A percentile compares a stretch with the other conserved stretches of the same genome.
Evolutionary conservation across 2,797 vertebrate species (phyloP).

Genomic region (Anisognathus igniventris): DNA sequence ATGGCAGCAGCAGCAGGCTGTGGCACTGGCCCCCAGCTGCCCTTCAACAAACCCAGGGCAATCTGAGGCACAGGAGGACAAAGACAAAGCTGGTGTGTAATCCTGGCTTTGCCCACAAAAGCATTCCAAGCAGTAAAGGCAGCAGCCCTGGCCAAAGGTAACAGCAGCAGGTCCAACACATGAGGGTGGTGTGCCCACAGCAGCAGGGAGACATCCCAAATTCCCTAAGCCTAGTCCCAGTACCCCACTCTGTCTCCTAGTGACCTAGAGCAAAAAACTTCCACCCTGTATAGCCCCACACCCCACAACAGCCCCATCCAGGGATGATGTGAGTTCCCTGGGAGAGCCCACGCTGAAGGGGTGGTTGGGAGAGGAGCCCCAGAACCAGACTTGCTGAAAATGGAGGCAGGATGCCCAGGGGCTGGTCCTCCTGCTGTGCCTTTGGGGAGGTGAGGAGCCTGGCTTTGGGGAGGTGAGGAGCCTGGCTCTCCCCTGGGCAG

Average conservation of each 20-base stretch:
- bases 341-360: fast-evolving
- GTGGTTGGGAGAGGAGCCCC: neutral
- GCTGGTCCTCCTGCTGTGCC: fast-evolving
- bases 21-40: neutral
- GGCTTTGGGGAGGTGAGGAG: fast-evolving
- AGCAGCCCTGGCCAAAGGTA: neutral
- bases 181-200: fast-evolving
- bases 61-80: neutral
- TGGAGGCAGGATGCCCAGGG: neutral
- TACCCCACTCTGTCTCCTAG: neutral
- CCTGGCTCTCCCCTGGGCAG: neutral
- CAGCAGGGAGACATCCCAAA: neutral
- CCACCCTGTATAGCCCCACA: fast-evolving
- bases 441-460: fast-evolving
- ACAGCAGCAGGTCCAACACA: neutral
- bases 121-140: fast-evolving
- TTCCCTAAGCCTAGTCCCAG: neutral
- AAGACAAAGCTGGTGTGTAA: neutral
- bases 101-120: neutral
- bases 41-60: neutral
- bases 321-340: fast-evolving
- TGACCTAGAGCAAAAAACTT: neutral
- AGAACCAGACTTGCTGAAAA: neutral
- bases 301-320: fast-evolving
- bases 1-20: neutral